Base-by-base conservation (phyloP, 2,113 vertebrate genomes). In the Chroicocephalus ridibundus region DNA sequence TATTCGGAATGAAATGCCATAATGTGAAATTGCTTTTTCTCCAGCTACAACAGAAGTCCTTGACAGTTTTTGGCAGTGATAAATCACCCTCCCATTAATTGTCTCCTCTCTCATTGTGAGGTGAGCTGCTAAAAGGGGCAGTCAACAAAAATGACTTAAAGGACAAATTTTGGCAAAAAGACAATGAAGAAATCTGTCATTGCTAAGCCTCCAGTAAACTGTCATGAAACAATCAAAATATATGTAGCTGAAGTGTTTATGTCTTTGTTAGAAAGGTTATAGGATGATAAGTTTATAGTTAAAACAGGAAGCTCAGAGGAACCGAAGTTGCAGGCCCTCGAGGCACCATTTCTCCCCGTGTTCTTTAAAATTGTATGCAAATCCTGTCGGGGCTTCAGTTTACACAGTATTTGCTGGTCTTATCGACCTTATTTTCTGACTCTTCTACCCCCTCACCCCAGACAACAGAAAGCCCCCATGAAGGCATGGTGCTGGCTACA, bases 51-150 rank as follows among this genome's bases (percentile, higher is more conserved):
- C 99, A 99, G 99, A 99, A 99, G 99, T 99, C 99, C 99, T 99
- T 99, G 99, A 99, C 99, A 99, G 99, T 99, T 99, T 99, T 98
- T 99, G 99, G 99, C 99, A 99, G 99, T 99, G 99, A 99, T 99
- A 99, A 99, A 99, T 99, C 99, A 99, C 99, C 99, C 99, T 99
- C 99, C 99, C 99, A 99, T 99, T 99, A 99, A 99, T 99, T 99
- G 99, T 99, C 99, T 99, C 99, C 99, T 99, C 98, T 99, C 99
- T 99, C 99, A 98, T 98, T 99, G 98, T 99, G 99, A 99, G 99
- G 99, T 99, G 99, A 99, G 99, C 98, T 98, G 98, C 99, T 99
- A 99, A 99, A 99, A 99, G 99, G 99, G 98, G 98, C 98, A 98
- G 99, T 99, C 98, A 99, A 98, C 98, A 98, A 99, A 99, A 99